Base-by-base conservation (phyloP, 2,888 invertebrate species). In the Steinernema hermaphroditum region DNA sequence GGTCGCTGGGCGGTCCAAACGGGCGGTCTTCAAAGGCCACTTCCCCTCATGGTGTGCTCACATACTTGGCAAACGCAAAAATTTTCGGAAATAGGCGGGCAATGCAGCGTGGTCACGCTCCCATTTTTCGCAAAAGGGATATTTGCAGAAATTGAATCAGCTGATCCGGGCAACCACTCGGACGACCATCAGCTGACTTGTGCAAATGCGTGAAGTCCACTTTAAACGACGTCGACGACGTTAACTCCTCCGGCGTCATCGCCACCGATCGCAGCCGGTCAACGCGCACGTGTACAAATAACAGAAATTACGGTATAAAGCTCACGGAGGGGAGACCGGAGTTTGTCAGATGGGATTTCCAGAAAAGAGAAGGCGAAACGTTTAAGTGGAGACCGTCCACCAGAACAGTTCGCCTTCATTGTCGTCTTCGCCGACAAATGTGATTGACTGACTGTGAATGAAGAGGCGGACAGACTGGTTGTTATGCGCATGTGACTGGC, bases 111-210 rank as follows among this genome's bases (percentile, higher is more conserved):
- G 32, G 32, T 62, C 62, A n/a, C 37, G 32, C 32, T 32, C 22
- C 62, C 62, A 62, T 62, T 62, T 37, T 62, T 62, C 62, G 54
- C 19, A 22, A 62, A 62, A 62, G 14, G 62, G 62, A 32, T 29
- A 62, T 32, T 32, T 62, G 32, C 62, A 32, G 29, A 32, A 27
- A 62, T 32, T 62, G 62, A 62, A 62, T 62, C 62, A 62, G 62
- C 62, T 62, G 62, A 62, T 32, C 62, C n/a, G 16, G 27, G 62
- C 14, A n/a, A n/a, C n/a, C n/a, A n/a, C n/a, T n/a, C n/a, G n/a
- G n/a, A n/a, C 29, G 32, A 32, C 62, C 62, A 62, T 62, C 62
- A 62, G 62, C 62, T 62, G 62, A 62, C 32, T 54, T 54, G 62
- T 62, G 62, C 62, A 29, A 62, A 62, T 16, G 62, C 16, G 32